Evolutionary conservation across 2,888 invertebrate genomes (phyloP), one percentile per base, ranked within the genome.

Genomic region (Pyrocoelia pectoralis): DNA sequence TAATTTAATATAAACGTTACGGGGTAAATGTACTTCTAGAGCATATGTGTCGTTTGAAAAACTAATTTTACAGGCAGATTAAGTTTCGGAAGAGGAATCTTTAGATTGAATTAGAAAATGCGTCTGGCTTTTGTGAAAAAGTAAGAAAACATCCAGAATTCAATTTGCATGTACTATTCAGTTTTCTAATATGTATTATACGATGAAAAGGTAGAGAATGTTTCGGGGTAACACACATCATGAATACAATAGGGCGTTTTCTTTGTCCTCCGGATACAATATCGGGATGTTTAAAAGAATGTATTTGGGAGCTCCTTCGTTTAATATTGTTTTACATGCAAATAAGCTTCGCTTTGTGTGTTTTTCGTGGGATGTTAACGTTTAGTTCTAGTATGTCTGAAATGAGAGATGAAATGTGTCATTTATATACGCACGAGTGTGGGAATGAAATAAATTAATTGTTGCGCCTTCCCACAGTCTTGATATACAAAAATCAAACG

Each of bases 151-250:
- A 49, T 14, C 53, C 54, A 58, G 49, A 63, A 63, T 63, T 58
- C 53, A 63, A 63, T 63, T 63, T 63, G 51, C 57, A 58, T 63
- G 41, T 63, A 63, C 57, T 53, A 58, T 63, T 58, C 57, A 54
- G 54, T 57, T 63, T 57, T 63, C 58, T 63, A 63, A 63, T 63
- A 63, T 63, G 58, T 63, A 57, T 55, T 63, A 63, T 63, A 57
- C 48, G 57, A 54, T 54, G 62, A 57, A 63, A 58, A 58, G 43
- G 63, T 58, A 54, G 54, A 46, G 63, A 63, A 63, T 58, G 63
- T 53, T 63, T 56, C 54, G 52, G 40, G 24, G 62, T 56, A 62
- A 48, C 53, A 56, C 62, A 62, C 62, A 63, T 63, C 63, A 58
- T 33, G 46, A 63, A 58, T 63, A 63, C 63, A 63, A 63, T 63